Evolutionary conservation across 2,888 invertebrate species (phyloP).

Genomic region (Antitype chi): DNA sequence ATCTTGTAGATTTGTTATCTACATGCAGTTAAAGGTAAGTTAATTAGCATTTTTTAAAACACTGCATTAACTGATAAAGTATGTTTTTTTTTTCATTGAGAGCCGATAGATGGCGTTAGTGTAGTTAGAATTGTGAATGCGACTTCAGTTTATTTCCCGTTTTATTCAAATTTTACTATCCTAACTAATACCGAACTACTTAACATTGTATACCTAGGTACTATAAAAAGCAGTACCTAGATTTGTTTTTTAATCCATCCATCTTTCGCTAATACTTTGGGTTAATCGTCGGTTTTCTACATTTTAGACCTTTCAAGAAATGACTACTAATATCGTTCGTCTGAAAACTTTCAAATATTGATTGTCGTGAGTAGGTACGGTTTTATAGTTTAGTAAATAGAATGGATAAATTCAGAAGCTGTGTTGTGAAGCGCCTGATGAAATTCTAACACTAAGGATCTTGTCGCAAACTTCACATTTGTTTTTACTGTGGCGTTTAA

Average conservation of each 20-base stretch:
- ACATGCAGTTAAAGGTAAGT: constrained; percentile 26
- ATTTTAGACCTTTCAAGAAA: not conserved
- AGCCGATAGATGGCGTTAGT: constrained; percentile 36
- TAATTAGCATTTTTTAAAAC: constrained; percentile 34
- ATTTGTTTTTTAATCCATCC: not conserved
- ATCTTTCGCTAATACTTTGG: not conserved
- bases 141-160: not conserved
- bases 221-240: not conserved
- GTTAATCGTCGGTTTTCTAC: not conserved
- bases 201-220: not conserved
- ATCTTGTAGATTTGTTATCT: constrained; percentile 40
- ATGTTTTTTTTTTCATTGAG: not conserved
- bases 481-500: constrained; percentile 9
- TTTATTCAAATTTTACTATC: not conserved
- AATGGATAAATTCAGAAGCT: not conserved
- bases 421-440: constrained; percentile 21
- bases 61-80: not conserved
- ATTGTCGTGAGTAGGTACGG: not conserved
- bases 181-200: not conserved
- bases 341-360: too few species aligned
- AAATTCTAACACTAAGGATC: not conserved
- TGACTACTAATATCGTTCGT: not conserved
- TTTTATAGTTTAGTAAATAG: not conserved
- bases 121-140: not conserved
- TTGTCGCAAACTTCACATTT: not conserved